Evolutionary conservation across 2,113 vertebrate species (phyloP).

Genomic region (Mionectes macconnelli): DNA sequence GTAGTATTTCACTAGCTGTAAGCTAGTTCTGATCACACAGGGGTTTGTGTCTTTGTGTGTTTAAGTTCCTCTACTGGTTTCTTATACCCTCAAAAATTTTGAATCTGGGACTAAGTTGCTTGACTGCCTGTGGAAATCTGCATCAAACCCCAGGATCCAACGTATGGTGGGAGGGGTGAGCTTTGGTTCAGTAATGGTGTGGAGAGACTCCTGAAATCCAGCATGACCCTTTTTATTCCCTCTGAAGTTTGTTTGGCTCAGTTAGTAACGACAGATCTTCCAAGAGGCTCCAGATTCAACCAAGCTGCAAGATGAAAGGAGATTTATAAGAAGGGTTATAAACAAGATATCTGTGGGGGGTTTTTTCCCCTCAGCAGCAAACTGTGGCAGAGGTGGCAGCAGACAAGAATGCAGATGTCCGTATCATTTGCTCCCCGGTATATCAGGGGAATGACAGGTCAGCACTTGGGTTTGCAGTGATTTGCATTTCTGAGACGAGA

Average conservation of each 20-base stretch:
- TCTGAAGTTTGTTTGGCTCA: not conserved
- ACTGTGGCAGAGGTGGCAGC: not conserved
- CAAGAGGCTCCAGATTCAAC: not conserved
- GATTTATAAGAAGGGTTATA: not conserved
- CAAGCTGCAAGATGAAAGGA: not conserved
- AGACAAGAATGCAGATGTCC: slow-evolving; percentile 51
- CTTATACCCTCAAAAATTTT: not conserved
- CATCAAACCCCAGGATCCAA: not conserved
- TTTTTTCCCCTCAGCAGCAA: not conserved
- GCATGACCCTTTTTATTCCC: not conserved
- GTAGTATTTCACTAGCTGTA: not conserved
- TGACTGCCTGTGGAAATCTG: not conserved
- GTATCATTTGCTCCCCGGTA: slow-evolving; percentile 28
- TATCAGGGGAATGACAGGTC: slow-evolving; percentile 39
- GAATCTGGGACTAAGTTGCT: not conserved
- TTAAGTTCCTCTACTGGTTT: not conserved
- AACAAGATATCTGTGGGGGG: not conserved
- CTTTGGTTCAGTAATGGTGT: not conserved
- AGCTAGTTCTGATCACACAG: not conserved
- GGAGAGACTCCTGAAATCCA: not conserved
- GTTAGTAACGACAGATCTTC: not conserved
- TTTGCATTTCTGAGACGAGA: slow-evolving; percentile 48
- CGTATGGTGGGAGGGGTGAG: not conserved
- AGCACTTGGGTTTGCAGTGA: slow-evolving; percentile 1
- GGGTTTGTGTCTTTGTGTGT: not conserved